Evolutionary conservation across 2,888 invertebrate species (phyloP), one percentile per base, ranked within the genome.

Genomic region (Stegana nigrithorax): DNA sequence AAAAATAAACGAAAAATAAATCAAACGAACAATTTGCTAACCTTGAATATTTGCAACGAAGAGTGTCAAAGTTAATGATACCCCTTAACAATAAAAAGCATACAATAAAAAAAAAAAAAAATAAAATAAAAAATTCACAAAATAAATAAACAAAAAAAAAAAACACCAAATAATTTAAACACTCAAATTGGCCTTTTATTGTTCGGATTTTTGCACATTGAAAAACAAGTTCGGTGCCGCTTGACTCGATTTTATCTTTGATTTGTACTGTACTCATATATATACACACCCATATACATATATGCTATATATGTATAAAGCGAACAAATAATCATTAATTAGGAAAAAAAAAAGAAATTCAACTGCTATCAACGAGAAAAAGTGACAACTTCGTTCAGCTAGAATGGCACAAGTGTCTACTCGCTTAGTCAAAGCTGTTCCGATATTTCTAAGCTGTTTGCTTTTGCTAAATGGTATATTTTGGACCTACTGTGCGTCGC

Each of bases 21-120:
- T 55, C 17, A 4, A 39, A n/a, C 39, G 1, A 39, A 39, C 6
- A n/a, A 8, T 36, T 32, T 1, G 21, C 14, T 47, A 55, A 29
- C 53, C 53, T 55, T 55, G 53, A 55, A 55, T 21, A 32, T 53
- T 55, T 32, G 51, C 51, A 50, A 10, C 14, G 25, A 23, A 50
- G 8, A 32, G 36, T 36, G 36, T 32, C 53, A 55, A 55, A 55
- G 53, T 55, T 55, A 36, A 55, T 36, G 32, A 21, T 36, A 55
- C 36, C 53, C n/a, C 19, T 8, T 19, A 53, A 53, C 19, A 32
- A 32, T 19, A n/a, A n/a, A n/a, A n/a, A n/a, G n/a, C n/a, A n/a
- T n/a, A n/a, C n/a, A n/a, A n/a, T n/a, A 29, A 3, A 19, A 29
- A 53, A 53, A n/a, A 32, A 19, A 12, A 55, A 26, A 6, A 45